Percentiles rank a stretch among this genome's conserved stretches.
These are phyloP conservation scores for Nemurella pictetii DNA, from an alignment of 2,888 invertebrate genomes.

Conservation along the genomic window DNA sequence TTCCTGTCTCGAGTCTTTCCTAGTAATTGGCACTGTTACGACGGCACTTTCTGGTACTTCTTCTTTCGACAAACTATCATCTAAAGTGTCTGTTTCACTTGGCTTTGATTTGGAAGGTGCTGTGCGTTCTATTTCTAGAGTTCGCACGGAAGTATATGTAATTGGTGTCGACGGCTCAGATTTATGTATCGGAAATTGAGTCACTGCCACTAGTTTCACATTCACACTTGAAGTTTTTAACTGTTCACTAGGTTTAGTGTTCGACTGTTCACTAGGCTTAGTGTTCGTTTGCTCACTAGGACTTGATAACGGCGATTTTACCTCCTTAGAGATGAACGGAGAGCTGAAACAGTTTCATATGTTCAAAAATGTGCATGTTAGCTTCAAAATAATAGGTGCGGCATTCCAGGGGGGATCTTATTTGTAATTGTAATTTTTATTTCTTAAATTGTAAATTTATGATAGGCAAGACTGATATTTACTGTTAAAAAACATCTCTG, in stretches of 20 bases:
- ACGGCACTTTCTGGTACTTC: slow-evolving; percentile 27
- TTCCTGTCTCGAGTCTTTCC: slow-evolving; percentile 2
- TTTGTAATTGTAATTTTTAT: not conserved
- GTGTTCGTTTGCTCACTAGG: not conserved
- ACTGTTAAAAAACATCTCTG: too few relatives aligned
- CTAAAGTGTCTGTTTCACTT: slow-evolving; percentile 2
- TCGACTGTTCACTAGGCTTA: not conserved
- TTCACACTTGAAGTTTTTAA: slow-evolving; percentile 23
- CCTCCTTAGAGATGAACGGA: slow-evolving; percentile 38
- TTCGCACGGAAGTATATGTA: slow-evolving; percentile 13
- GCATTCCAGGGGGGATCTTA: not conserved
- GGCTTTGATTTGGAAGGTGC: not conserved
- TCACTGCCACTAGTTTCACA: slow-evolving; percentile 27
- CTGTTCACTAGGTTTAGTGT: slow-evolving; percentile 5
- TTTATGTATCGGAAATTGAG: slow-evolving; percentile 12
- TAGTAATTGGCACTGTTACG: slow-evolving; percentile 29
- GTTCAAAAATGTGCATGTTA: not conserved
- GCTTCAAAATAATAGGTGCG: too few relatives aligned
- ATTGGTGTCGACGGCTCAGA: slow-evolving; percentile 13
- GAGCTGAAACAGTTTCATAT: slow-evolving; percentile 38
- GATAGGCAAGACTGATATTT: too few relatives aligned
- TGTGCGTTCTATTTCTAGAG: not conserved
- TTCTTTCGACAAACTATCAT: not conserved
- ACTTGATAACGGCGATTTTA: not conserved
- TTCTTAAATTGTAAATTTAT: not conserved